Evolutionary conservation across 2,113 vertebrate species (phyloP).

Genomic region (Ginglymostoma cirratum): DNA sequence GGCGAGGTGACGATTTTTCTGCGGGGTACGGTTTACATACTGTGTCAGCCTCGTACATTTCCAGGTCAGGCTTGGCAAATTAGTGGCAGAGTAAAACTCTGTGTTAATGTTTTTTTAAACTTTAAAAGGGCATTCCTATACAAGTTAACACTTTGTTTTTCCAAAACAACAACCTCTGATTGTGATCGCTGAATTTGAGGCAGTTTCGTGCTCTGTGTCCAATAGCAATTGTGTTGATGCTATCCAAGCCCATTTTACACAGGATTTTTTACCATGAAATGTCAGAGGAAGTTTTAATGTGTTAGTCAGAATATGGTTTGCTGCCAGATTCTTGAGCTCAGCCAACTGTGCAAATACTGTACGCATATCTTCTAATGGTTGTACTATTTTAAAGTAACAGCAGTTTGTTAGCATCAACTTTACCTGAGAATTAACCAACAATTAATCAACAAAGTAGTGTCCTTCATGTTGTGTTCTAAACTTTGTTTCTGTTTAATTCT

Average conservation of each 20-base stretch:
- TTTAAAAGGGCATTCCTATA: background rate
- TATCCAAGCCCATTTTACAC: background rate
- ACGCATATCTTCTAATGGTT: background rate
- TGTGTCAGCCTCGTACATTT: background rate
- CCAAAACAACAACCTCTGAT: background rate
- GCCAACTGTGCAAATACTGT: background rate
- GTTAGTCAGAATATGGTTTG: background rate
- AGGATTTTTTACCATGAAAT: background rate
- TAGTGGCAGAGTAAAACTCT: background rate
- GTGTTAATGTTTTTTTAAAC: no score
- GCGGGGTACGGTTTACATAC: background rate
- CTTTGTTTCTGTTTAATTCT: background rate
- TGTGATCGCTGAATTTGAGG: background rate
- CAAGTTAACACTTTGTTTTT: background rate
- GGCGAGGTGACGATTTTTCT: background rate
- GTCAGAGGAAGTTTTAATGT: background rate
- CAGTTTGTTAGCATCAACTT: background rate
- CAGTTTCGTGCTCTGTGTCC: background rate
- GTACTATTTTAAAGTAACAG: background rate
- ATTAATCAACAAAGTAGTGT: background rate
- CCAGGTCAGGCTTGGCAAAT: background rate
- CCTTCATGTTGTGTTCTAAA: background rate
- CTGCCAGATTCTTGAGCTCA: background rate
- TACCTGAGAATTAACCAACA: slow-evolving; percentile 7
- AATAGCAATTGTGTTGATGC: background rate